A percentile compares a stretch with the other conserved stretches of the same genome.
phyloP scores from a whole-genome alignment of 2,888 invertebrate species.

The Eupithecia vulgata region DNA sequence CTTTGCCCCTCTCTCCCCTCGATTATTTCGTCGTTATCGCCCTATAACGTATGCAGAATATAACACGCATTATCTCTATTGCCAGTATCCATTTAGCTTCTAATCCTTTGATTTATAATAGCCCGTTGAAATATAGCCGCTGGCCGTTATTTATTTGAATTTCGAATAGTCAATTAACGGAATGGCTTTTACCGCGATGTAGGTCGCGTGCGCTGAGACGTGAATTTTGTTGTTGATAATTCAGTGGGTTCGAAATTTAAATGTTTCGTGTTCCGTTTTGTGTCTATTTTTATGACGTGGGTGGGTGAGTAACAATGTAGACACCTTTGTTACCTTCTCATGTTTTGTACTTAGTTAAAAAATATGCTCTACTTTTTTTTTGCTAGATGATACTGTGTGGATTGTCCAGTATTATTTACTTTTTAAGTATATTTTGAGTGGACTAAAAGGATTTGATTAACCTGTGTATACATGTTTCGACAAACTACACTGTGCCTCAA shows the following conservation, averaged over 20 bases:
- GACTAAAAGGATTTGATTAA: too few relatives aligned
- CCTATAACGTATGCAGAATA: constrained; percentile 81
- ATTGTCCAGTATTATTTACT: too few relatives aligned
- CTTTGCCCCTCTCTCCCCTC: constrained; percentile 54
- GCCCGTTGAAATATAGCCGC: constrained; percentile 74
- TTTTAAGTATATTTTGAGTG: too few relatives aligned
- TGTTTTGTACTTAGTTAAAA: neutral
- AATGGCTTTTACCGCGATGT: constrained; percentile 72
- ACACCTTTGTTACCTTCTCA: neutral
- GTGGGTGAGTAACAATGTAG: neutral
- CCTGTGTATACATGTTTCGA: too few relatives aligned
- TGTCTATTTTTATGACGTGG: neutral
- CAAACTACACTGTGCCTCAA: too few relatives aligned
- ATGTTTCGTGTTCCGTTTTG: constrained; percentile 1
- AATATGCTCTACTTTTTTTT: too few relatives aligned
- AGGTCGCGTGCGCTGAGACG: constrained; percentile 61
- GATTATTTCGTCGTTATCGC: constrained; percentile 82
- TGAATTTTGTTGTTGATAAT: constrained; percentile 51
- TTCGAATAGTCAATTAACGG: constrained; percentile 81
- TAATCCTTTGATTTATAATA: constrained; percentile 84
- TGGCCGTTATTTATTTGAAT: constrained; percentile 81
- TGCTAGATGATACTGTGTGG: too few relatives aligned
- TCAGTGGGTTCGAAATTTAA: constrained; percentile 44
- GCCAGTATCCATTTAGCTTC: constrained; percentile 78
- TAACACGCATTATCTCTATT: constrained; percentile 79